Evolutionary conservation across 2,797 vertebrate genomes (phyloP), one percentile per base, ranked within the genome.

Genomic region (Myiotriccus ornatus): DNA sequence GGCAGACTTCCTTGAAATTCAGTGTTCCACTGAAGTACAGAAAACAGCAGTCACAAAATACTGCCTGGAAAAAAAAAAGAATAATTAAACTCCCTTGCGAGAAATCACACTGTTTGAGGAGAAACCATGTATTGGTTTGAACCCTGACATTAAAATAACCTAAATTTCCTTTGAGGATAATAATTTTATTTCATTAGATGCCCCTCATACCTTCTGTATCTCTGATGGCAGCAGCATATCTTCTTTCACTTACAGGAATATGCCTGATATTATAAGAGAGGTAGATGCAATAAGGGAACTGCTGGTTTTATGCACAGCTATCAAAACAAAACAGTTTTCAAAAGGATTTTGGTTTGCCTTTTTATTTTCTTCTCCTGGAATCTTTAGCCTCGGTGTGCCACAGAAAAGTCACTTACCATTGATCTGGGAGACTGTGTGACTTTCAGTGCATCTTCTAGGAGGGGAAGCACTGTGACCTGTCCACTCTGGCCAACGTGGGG

Each of bases 161-260:
- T 56, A 73, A 35, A 87, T 87, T 88, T 83, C 47, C 73, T 96
- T 67, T 28, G 46, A 85, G 70, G 50, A 35, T 30, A 88, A 64
- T 56, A 56, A 87, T 82, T 82, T 39, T 68, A 41, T 93, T 96
- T 94, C 92, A 94, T 69, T 96, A 94, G 71, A 82, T 79, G 47
- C 13, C 91, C 52, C 92, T 91, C 25, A 24, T 90, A 84, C 87
- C n/a, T 83, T 95, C 71, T 77, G 35, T 70, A 73, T 89, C 49
- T 97, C 84, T 79, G 56, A 91, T 76, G 46, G 32, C 64, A 87
- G 39, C 57, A 85, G 57, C 34, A 20, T 70, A 55, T 70, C 57
- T 92, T 82, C 60, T 68, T 83, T 77, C 64, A 64, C 44, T 63
- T 49, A 21, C 25, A 91, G 34, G 19, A 92, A 88, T 56, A 87